Conservation (phyloP, 2,888 invertebrate genomes). For the Stenotaenia linearis region DNA sequence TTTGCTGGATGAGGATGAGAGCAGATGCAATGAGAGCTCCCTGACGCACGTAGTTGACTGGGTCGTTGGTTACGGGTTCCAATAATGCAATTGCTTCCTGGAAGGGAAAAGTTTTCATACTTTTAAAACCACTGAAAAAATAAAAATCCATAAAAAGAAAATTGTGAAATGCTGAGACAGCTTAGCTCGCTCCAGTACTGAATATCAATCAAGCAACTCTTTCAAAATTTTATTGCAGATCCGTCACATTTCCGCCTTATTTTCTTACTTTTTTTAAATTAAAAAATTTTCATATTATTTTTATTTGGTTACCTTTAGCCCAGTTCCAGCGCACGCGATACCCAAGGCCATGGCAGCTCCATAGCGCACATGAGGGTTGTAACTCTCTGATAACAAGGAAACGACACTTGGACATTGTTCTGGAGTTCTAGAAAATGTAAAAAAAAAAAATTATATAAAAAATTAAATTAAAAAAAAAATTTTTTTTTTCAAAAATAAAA, state of each 20-base stretch:
- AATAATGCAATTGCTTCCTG: conserved; percentile 89
- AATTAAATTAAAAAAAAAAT: not conserved
- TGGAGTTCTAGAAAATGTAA: conserved; percentile 63
- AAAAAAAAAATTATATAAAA: not conserved
- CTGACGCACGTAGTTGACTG: conserved; percentile 97
- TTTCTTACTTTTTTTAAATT: not conserved
- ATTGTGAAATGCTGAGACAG: not conserved
- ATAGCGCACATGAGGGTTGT: conserved; percentile 98
- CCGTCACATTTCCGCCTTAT: not conserved
- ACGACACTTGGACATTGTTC: conserved; percentile 95
- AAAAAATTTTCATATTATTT: not conserved
- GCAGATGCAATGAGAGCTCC: conserved; percentile 95
- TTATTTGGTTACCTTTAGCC: conserved; percentile 57
- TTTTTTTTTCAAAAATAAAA: not conserved
- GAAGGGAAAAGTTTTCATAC: conserved; percentile 34
- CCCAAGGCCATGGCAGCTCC: conserved; percentile 99
- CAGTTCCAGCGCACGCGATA: conserved; percentile 97
- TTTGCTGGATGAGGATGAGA: conserved; percentile 96
- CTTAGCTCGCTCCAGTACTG: not conserved
- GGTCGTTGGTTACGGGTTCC: conserved; percentile 98
- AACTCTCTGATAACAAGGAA: conserved; percentile 92
- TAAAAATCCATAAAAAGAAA: not conserved
- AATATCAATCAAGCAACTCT: not conserved
- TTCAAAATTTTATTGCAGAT: not conserved
- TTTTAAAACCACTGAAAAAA: not conserved